These are phyloP conservation scores for Cydia amplana DNA, from an alignment of 1,140 invertebrate genomes.

Conservation along the genomic window DNA sequence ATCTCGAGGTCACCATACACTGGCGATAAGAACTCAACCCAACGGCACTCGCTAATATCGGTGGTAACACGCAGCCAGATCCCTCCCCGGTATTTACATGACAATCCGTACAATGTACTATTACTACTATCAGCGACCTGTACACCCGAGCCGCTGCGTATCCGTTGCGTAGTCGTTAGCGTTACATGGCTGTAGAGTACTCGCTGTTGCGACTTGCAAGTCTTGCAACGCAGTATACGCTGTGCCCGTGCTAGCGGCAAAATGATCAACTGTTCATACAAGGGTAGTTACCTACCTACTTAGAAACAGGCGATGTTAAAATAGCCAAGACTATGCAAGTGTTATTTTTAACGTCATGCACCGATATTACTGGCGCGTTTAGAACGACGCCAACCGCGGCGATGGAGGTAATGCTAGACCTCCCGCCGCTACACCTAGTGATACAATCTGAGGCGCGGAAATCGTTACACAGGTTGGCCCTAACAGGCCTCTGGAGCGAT, in stretches of 20 bases:
- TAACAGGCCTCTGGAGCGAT: no score
- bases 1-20: not conserved
- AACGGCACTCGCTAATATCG: not conserved
- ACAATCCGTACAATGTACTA: slow-evolving; percentile 8
- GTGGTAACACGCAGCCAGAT: not conserved
- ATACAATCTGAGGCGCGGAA: no score
- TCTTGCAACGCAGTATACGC: not conserved
- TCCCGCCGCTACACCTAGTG: no score
- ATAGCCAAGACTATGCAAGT: no score
- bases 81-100: slow-evolving; percentile 30
- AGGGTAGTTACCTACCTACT: no score
- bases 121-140: not conserved
- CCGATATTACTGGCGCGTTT: no score
- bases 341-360: no score
- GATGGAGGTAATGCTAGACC: no score
- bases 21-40: not conserved
- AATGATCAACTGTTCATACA: no score
- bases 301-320: no score
- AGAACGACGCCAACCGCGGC: no score
- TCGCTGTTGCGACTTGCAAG: not conserved
- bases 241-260: not conserved
- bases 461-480: no score
- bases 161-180: slow-evolving; percentile 1
- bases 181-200: not conserved
- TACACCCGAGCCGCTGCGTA: not conserved